Evolutionary conservation across 2,113 vertebrate genomes (phyloP), one percentile per base, ranked within the genome.

Genomic region (Hemicordylus capensis): DNA sequence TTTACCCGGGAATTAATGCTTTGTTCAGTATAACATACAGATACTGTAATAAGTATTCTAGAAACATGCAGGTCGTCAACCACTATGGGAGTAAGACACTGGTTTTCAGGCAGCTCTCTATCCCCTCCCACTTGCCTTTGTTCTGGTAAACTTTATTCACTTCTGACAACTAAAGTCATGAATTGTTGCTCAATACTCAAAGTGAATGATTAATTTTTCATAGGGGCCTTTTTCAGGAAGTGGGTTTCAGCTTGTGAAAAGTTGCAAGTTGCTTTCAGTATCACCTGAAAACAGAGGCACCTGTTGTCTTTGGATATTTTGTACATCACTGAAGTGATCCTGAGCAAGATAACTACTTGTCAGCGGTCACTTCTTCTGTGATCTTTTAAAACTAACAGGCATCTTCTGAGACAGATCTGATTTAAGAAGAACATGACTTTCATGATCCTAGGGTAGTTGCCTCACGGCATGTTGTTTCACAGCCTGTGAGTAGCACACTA

Each of bases 341-440:
- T 67, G 34, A 11, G 51, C 83, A 61, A 85, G 75, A 94, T 80
- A 87, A 7, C 48, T 74, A 63, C 90, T 89, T 81, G 31, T 84
- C 88, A 63, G 6, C 84, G 75, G 79, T 85, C 81, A 12, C 39
- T 91, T 76, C 79, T 94, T 89, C 94, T 91, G n/a, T 79, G 83
- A 81, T 89, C 91, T 86, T 67, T 83, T 19, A 39, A 80, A 91
- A 81, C 14, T 88, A 58, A 88, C 74, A 81, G 0, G 3, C 12
- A 48, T 84, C 81, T 90, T 90, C 51, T 74, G 44, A 84, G 61
- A 58, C 59, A 66, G 39, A 86, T 91, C 51, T 86, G 61, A 88
- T 92, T 87, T 88, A 88, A 91, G 84, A 70, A 87, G 84, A 93
- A 76, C 54, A 81, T 82, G n/a, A 67, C n/a, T 77, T 59, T 88